Conservation (phyloP, 2,797 vertebrate genomes). For the Simalia tracyae region DNA sequence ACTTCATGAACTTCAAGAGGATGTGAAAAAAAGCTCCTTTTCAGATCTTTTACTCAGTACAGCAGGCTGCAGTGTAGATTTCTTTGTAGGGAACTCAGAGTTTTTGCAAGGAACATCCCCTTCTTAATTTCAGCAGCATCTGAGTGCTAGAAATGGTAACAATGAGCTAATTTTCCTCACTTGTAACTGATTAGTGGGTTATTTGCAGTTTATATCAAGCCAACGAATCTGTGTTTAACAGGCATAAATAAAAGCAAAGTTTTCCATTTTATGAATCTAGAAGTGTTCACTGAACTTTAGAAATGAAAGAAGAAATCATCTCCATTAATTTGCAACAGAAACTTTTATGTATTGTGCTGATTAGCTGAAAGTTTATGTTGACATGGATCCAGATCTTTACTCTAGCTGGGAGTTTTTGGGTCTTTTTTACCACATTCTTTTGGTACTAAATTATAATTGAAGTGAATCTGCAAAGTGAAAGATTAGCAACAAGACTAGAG, state of each 20-base stretch:
- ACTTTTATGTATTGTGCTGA: neutral
- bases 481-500: neutral
- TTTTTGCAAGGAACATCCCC: neutral
- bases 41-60: neutral
- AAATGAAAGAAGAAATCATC: neutral
- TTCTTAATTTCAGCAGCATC: neutral
- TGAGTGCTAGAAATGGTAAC: neutral
- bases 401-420: neutral
- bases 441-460: neutral
- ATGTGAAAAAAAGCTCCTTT: neutral
- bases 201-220: neutral
- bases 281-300: neutral
- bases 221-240: neutral
- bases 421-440: no score
- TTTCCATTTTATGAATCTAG: neutral
- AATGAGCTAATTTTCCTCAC: neutral
- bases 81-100: neutral
- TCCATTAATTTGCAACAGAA: neutral
- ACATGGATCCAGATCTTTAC: neutral
- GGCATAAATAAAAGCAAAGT: neutral
- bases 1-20: neutral
- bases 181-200: neutral
- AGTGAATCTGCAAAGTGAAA: neutral
- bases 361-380: neutral
- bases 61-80: neutral